phyloP scores from a whole-genome alignment of 1,140 invertebrate species.

The Eulimnadia texana region DNA sequence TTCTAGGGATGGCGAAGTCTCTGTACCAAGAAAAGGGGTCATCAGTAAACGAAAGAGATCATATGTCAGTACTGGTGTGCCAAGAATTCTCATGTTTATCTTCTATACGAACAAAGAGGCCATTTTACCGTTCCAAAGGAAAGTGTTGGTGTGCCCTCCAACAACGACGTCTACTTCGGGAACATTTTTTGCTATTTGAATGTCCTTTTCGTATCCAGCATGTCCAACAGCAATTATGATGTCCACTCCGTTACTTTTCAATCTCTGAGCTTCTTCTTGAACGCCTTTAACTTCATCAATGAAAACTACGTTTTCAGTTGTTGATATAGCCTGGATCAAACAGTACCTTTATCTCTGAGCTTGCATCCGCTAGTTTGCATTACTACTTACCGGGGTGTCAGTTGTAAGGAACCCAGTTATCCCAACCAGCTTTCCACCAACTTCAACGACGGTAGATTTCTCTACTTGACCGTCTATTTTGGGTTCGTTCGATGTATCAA shows the following conservation, averaged over 20 bases:
- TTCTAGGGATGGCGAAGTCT: constrained; percentile 44
- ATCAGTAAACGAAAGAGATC: too few species aligned
- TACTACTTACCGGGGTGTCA: constrained; percentile 53
- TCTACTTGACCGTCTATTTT: constrained; percentile 34
- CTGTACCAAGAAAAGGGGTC: too few species aligned
- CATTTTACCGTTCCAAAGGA: constrained; percentile 53
- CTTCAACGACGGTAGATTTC: constrained; percentile 49
- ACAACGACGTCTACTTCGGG: constrained; percentile 75
- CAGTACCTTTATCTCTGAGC: too few species aligned
- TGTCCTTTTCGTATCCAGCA: constrained; percentile 63
- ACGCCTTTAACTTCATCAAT: constrained; percentile 56
- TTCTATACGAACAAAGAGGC: too few species aligned
- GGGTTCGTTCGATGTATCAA: constrained; percentile 51
- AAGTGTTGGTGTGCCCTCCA: constrained; percentile 76
- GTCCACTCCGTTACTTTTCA: constrained; percentile 52
- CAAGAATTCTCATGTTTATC: too few species aligned
- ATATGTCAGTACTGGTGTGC: too few species aligned
- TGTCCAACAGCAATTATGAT: constrained; percentile 76
- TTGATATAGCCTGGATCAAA: constrained; percentile 39
- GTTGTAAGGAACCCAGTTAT: constrained; percentile 78
- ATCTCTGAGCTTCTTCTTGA: constrained; percentile 42
- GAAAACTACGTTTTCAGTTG: constrained; percentile 47
- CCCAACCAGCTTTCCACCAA: constrained; percentile 51
- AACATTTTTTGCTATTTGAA: constrained; percentile 58
- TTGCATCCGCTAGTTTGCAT: too few species aligned